Percentiles rank a stretch among this genome's conserved stretches.
Conservation (phyloP, 2,113 vertebrate genomes). For the Vidua macroura region DNA sequence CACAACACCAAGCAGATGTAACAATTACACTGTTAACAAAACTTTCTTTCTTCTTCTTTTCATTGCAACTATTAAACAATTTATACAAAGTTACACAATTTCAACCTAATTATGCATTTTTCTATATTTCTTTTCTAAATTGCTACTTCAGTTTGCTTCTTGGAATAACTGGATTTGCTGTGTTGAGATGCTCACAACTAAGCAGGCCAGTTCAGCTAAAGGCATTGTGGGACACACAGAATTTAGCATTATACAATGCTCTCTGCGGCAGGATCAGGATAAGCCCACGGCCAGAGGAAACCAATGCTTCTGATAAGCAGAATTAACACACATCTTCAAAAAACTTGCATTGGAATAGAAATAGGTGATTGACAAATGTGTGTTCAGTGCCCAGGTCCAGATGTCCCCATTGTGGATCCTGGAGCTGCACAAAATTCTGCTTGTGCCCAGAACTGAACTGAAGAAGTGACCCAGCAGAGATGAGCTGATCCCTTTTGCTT, state of each 20-base stretch:
- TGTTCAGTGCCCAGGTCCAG: neutral
- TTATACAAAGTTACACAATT: neutral
- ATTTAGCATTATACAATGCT: neutral
- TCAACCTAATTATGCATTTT: neutral
- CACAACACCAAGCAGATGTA: neutral
- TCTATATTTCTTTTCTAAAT: neutral
- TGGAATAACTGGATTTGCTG: neutral
- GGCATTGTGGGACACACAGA: neutral
- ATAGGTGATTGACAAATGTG: neutral
- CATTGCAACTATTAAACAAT: neutral
- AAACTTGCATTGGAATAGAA: neutral
- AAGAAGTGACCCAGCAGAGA: neutral
- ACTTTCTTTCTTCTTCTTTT: neutral
- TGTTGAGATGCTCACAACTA: neutral
- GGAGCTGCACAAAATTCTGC: neutral
- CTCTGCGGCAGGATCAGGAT: neutral
- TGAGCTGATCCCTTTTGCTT: rapidly evolving
- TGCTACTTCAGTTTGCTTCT: neutral
- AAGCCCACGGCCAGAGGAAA: neutral
- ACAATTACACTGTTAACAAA: neutral
- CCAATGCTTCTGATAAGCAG: neutral
- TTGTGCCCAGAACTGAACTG: neutral
- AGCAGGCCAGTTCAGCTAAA: neutral
- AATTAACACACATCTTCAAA: neutral
- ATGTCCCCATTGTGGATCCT: rapidly evolving